Base-by-base conservation (phyloP, 1,140 invertebrate genomes). In the Caenorhabditis remanei region DNA sequence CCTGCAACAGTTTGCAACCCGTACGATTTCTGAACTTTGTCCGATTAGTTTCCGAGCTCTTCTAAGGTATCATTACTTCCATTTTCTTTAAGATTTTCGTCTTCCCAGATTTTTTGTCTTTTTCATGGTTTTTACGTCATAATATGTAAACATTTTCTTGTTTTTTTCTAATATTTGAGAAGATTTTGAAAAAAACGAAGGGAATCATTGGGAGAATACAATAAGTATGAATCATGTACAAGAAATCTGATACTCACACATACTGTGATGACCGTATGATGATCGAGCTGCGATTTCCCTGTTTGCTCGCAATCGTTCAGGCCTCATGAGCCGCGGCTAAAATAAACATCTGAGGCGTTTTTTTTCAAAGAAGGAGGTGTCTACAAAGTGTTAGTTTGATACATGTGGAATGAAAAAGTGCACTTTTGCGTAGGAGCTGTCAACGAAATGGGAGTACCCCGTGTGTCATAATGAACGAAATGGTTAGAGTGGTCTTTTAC, bases 241-340 rank as follows among this genome's bases (percentile, higher is more conserved):
- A 50, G 71, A 79, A 79, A 79, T 79, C 71, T 79, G 71, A 79
- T 79, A 79, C 71, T 21, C 71, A 79, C 71, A 79, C 71, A 50
- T 79, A 50, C 71, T 53, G 43, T 79, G 46, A 79, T 79, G 71
- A 79, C 65, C 40, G 65, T 71, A 46, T 48, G 71, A 79, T 79
- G 71, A 50, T 79, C 71, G 71, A 11, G n/a, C 71, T 24, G 19
- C 46, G 71, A 79, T 79, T 79, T 79, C 43, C 71, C 71, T 79
- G 46, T 79, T 79, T 79, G 71, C 71, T 79, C 40, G 71, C 71
- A 53, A 50, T 79, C 71, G 71, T 79, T 79, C 71, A 71, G 43
- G 67, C 67, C 46, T 41, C 50, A 48, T 79, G 43, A 79, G 71
- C 71, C 46, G n/a, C 71, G 46, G 71, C 19, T 46, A 79, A 50